Evolutionary conservation across 2,113 vertebrate genomes (phyloP).

Genomic region (Axis porcinus): DNA sequence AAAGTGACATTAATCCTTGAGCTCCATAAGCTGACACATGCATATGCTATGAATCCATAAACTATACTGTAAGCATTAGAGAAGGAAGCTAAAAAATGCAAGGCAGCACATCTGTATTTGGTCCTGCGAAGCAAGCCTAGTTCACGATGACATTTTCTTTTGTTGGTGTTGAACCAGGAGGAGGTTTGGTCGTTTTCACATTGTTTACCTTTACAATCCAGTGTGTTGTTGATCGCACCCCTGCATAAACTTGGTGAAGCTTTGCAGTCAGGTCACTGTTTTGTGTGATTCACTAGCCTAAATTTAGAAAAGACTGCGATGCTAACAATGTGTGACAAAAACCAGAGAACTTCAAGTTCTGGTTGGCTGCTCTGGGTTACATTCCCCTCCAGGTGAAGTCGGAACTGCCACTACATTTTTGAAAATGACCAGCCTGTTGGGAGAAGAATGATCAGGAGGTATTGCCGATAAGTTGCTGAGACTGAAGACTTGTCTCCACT

Average conservation of each 20-base stretch:
- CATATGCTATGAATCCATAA: slow-evolving; percentile 31
- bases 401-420: slow-evolving; percentile 23
- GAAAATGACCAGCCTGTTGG: slow-evolving; percentile 40
- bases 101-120: slow-evolving; percentile 33
- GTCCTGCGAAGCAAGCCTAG: slow-evolving; percentile 30
- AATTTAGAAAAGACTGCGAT: slow-evolving; percentile 48
- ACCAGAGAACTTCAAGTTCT: slow-evolving; percentile 42
- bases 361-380: slow-evolving; percentile 27
- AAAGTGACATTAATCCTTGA: slow-evolving; percentile 73
- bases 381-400: slow-evolving; percentile 30
- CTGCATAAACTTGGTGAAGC: background rate
- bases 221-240: background rate
- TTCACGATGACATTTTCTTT: slow-evolving; percentile 26
- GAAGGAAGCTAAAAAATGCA: slow-evolving; percentile 43
- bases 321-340: slow-evolving; percentile 60
- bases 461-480: background rate
- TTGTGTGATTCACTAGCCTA: slow-evolving; percentile 1
- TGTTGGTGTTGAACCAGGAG: background rate
- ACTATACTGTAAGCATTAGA: slow-evolving; percentile 26
- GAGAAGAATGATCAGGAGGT: background rate
- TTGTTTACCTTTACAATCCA: slow-evolving; percentile 36
- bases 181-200: background rate
- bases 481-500: background rate
- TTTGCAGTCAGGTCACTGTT: slow-evolving; percentile 47
- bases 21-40: slow-evolving; percentile 45